These are phyloP conservation scores for Rapana venosa DNA, from an alignment of 2,888 invertebrate species.

Conservation along the genomic window DNA sequence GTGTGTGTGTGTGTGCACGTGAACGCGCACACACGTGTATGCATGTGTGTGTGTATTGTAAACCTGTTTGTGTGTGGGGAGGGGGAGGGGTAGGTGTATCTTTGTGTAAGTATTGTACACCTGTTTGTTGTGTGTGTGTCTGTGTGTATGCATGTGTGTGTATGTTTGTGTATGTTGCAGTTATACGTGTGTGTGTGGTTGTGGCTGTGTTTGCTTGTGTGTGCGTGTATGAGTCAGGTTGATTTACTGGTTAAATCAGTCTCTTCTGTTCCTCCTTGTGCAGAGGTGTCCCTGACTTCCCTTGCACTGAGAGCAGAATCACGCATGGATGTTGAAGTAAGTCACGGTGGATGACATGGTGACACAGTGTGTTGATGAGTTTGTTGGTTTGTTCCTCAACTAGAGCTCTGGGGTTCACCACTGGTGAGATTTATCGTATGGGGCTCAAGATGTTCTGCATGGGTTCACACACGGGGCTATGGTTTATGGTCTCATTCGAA, in stretches of 20 bases:
- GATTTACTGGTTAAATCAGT: no score
- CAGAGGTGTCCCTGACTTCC: slow-evolving; percentile 3
- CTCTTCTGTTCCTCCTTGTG: background rate
- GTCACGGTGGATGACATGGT: background rate
- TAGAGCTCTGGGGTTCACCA: no score
- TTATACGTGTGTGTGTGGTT: no score
- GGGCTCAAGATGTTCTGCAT: no score
- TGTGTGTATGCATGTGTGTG: background rate
- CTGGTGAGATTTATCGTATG: no score
- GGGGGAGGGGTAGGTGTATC: background rate
- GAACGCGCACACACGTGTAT: no score
- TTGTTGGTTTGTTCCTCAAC: no score
- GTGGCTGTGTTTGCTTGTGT: background rate
- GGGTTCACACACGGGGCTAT: no score
- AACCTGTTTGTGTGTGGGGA: background rate
- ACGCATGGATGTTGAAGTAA: slow-evolving; percentile 13
- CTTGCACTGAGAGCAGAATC: background rate
- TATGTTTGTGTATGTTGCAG: background rate
- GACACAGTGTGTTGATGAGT: background rate
- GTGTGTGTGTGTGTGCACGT: background rate
- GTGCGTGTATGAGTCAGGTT: background rate
- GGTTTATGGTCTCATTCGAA: no score
- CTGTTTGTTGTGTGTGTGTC: background rate
- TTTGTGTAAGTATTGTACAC: background rate
- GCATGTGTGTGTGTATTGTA: slow-evolving; percentile 13